Conservation (phyloP, 2,888 invertebrate genomes). For the Arrhopalites spinosus region DNA sequence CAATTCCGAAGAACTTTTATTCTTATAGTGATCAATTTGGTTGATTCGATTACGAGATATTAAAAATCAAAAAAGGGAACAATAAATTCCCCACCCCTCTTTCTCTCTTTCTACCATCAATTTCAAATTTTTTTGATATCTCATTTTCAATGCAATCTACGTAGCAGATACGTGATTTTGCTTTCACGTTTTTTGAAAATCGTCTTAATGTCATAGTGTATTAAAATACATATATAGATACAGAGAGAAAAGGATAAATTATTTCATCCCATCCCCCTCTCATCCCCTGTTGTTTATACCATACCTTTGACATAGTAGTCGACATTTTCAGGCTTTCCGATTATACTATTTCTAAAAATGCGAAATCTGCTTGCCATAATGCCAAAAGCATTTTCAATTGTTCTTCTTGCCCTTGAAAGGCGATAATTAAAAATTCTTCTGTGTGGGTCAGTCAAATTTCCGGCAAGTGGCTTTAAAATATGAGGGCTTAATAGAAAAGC, state of each 20-base stretch:
- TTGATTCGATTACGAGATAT: no score
- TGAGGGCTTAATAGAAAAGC: constrained; percentile 40
- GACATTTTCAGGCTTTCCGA: constrained; percentile 27
- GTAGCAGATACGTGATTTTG: no score
- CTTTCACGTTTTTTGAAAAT: no score
- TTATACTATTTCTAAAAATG: constrained; percentile 13
- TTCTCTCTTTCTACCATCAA: no score
- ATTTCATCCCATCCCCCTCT: not conserved
- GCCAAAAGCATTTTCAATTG: constrained; percentile 48
- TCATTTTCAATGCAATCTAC: no score
- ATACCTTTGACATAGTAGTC: constrained; percentile 25
- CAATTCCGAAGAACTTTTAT: no score
- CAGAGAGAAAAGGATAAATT: constrained; percentile 12
- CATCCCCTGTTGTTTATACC: not conserved
- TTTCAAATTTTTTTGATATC: no score
- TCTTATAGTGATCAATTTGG: no score
- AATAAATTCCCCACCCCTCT: no score
- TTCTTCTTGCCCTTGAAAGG: constrained; percentile 42
- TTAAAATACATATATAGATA: no score
- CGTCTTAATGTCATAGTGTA: no score
- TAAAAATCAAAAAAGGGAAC: no score
- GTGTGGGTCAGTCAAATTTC: constrained; percentile 1
- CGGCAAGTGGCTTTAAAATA: constrained; percentile 44
- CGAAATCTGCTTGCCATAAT: constrained; percentile 32
- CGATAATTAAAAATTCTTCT: constrained; percentile 46